A percentile compares a stretch with the other conserved stretches of the same genome.
Conservation (phyloP, 1,140 invertebrate species). For the Amphibalanus amphitrite region DNA sequence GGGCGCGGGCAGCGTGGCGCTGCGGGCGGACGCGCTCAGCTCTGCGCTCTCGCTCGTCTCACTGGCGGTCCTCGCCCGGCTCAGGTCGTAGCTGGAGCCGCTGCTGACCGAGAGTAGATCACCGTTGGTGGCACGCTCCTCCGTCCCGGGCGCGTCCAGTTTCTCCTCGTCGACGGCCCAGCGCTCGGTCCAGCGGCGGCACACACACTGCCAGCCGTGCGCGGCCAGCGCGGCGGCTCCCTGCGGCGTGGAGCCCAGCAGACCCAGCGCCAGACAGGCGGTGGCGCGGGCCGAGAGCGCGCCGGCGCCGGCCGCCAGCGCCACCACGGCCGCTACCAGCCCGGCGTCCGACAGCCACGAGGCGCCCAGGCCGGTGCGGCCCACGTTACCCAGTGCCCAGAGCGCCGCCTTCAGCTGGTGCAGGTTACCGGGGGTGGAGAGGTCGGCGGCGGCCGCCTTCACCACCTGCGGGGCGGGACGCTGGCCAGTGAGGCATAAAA, state of each 20-base stretch:
- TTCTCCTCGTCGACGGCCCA: conserved; percentile 58
- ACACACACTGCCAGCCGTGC: conserved; percentile 60
- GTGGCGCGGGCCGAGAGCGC: conserved; percentile 76
- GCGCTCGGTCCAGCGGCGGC: conserved; percentile 55
- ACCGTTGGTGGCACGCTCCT: neutral
- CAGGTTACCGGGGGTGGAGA: conserved; percentile 11
- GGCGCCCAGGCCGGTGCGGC: conserved; percentile 51
- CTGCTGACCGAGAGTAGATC: too few species aligned
- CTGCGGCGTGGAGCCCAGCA: conserved; percentile 22
- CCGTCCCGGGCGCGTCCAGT: neutral
- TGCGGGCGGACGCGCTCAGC: too few species aligned
- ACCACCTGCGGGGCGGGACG: conserved; percentile 8
- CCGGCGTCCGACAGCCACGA: conserved; percentile 43
- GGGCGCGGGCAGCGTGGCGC: too few species aligned
- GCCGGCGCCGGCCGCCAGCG: conserved; percentile 52
- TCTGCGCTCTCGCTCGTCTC: neutral
- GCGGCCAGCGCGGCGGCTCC: conserved; percentile 42
- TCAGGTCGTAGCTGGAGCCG: neutral
- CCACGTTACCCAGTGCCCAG: conserved; percentile 73
- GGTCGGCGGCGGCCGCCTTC: conserved; percentile 9
- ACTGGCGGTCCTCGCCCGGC: neutral
- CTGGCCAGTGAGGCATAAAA: too few species aligned
- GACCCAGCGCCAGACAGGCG: conserved; percentile 66
- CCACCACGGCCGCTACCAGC: conserved; percentile 40
- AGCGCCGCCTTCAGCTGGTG: conserved; percentile 59